phyloP scores from a whole-genome alignment of 1,140 invertebrate genomes.

The Drosophila micromelanica region DNA sequence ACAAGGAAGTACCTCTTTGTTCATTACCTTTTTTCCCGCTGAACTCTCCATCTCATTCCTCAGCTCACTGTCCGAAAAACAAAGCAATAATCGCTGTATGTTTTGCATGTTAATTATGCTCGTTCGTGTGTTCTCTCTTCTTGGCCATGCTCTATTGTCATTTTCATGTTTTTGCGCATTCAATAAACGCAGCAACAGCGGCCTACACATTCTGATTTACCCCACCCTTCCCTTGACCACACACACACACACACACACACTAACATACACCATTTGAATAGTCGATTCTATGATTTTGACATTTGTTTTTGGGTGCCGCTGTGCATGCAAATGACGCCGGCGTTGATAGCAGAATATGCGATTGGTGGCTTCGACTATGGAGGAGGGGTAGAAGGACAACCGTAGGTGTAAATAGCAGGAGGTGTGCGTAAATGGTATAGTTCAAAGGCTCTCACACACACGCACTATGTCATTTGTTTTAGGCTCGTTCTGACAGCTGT shows the following conservation, averaged over 20 bases:
- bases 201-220: constrained; percentile 21
- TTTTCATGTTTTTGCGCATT: constrained; percentile 77
- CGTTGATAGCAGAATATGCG: constrained; percentile 55
- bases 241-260: background rate
- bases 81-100: constrained; percentile 75
- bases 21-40: background rate
- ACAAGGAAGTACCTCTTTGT: background rate
- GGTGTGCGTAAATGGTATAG: constrained; percentile 8
- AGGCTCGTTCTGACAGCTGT: constrained; percentile 38
- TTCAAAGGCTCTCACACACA: background rate
- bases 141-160: constrained; percentile 63
- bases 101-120: constrained; percentile 79
- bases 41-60: background rate
- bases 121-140: constrained; percentile 26
- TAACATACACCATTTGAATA: constrained; percentile 4
- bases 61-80: constrained; percentile 32
- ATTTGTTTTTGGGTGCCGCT: constrained; percentile 69
- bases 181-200: constrained; percentile 64
- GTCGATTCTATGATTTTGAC: constrained; percentile 78
- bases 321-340: constrained; percentile 74
- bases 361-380: constrained; percentile 26
- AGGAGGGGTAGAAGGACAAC: too few species aligned
- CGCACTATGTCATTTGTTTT: constrained; percentile 27
- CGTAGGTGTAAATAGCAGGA: background rate
- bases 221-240: constrained; percentile 1